Base-by-base conservation (phyloP, 1,140 invertebrate genomes). In the Cyrtorhinus lividipennis region DNA sequence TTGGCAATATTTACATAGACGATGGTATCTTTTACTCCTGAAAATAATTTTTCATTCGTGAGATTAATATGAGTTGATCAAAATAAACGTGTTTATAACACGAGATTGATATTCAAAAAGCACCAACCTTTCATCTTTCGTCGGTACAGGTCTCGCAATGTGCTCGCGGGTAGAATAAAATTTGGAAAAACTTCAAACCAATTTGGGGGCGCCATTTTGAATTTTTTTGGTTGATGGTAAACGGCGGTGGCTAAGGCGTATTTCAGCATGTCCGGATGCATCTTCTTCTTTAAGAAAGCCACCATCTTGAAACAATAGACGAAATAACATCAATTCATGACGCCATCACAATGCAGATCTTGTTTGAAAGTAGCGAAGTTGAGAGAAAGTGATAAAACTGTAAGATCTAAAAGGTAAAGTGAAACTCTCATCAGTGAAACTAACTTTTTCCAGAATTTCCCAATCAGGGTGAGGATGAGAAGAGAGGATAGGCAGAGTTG, bases 131-230 rank as follows among this genome's bases (percentile, higher is more conserved):
- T 59, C 58, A 59, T 59, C 24, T 59, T 59, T n/a, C 58, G 23
- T 12, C 58, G 13, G 26, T 59, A 59, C 3, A 59, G 58, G 18
- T 59, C 58, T 24, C 58, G n/a, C n/a, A 59, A 59, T 18, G 58
- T 59, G 24, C 24, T 30, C 1, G 58, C 58, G 1, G 58, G 58
- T n/a, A 59, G 26, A n/a, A 59, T 27, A 30, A 18, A 59, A 59
- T 59, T 59, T 2, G 58, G 58, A 59, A 27, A 59, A 59, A 59
- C 58, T 18, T 59, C 58, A 30, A 59, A 59, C 58, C 58, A 59
- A n/a, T 59, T 59, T 2, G 58, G 58, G 1, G 58, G 58, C 12
- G 58, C 58, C 15, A 59, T 26, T 30, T 30, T 59, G 26, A 27
- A 59, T 15, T 30, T 59, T 15, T 59, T 59, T 10, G 24, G 27